phyloP scores from a whole-genome alignment of 2,888 invertebrate species.

The Epinotia bilunana region DNA sequence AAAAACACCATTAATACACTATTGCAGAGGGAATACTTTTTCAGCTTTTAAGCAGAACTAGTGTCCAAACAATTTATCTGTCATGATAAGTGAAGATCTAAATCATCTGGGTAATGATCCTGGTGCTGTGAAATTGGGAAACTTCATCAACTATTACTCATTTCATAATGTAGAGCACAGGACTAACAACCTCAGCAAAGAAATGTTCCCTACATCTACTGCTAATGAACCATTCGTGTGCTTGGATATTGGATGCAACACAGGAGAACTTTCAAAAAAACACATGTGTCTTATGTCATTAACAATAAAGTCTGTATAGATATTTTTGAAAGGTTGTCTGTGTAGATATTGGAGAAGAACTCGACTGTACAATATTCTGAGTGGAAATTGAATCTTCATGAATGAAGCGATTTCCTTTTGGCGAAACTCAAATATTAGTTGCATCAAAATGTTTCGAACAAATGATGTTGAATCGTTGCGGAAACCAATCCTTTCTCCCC shows the following conservation, averaged over 20 bases:
- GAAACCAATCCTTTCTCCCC: no score
- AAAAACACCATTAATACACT: background rate
- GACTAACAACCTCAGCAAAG: conserved; percentile 82
- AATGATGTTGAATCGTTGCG: no score
- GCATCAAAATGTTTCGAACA: no score
- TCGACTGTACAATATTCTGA: no score
- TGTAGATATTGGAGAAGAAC: no score
- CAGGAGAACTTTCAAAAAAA: conserved; percentile 89
- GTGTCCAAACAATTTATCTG: background rate
- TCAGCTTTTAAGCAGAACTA: background rate
- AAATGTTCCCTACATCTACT: conserved; percentile 65
- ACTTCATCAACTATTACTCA: conserved; percentile 94
- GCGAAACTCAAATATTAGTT: no score
- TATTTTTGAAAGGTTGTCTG: no score
- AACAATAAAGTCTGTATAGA: no score
- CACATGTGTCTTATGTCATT: no score
- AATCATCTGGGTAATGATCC: conserved; percentile 86
- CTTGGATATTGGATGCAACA: conserved; percentile 91
- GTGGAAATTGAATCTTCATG: no score
- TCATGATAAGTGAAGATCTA: conserved; percentile 57
- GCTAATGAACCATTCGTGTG: conserved; percentile 70
- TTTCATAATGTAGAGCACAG: conserved; percentile 90
- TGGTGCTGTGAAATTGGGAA: conserved; percentile 91
- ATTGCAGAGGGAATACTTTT: background rate
- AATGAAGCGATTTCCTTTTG: no score